Evolutionary conservation across 2,113 vertebrate species (phyloP), one percentile per base, ranked within the genome.

Genomic region (Xyliphius kryptos): DNA sequence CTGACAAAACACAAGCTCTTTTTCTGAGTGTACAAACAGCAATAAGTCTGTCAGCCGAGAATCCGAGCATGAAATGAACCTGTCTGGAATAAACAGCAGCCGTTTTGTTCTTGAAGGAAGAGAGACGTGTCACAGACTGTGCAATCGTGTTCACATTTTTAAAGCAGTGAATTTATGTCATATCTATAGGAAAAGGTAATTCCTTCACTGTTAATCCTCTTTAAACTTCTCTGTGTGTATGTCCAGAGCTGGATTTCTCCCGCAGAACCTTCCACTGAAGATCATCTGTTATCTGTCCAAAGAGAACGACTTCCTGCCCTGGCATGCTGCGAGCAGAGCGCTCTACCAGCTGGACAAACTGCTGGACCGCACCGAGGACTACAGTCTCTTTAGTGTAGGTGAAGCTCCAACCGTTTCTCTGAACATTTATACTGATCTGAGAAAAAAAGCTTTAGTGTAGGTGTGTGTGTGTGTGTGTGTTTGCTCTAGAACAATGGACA

Each of bases 261-360:
- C 95, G 71, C 95, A 97, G 81, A 89, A 89, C 72, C 83, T 98
- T 64, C 92, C 95, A 51, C 74, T 98, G 77, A 91, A 97, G 88
- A 87, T 97, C 77, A 91, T 98, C 80, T 86, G 84, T 78, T 98
- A 98, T 76, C 85, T 98, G 74, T 91, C 91, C 38, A 88, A 89
- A 62, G 95, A 98, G 83, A 89, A 86, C 66, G 91, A 94, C 85
- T 98, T 98, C 82, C 89, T 98, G 70, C 95, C 95, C 46, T 98
- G 95, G 95, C 94, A 98, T 3, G 87, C 95, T 50, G 93, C 93
- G 85, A 97, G 94, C 80, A 76, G 91, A 50, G 88, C 90, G 48
- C 90, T 98, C 66, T 97, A 97, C 86, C 92, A 95, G 78, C 84
- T 98, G 58, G 95, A 97, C 85, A 97, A 96, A 81, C 89, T 97